Base-by-base conservation (phyloP, 2,113 vertebrate genomes). In the Poecilia latipinna region DNA sequence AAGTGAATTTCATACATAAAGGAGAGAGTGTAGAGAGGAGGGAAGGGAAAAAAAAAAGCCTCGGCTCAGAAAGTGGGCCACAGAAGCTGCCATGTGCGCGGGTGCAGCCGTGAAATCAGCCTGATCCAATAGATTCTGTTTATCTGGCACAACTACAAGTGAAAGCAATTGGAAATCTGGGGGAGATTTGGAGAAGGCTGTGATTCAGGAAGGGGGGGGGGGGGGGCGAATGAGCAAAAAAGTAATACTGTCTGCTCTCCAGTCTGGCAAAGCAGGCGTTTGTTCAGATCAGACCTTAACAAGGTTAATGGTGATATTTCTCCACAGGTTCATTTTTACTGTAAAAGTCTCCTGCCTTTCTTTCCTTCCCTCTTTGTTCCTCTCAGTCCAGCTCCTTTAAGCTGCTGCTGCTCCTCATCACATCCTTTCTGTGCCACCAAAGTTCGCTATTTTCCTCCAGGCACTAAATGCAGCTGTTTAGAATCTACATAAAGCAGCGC, bases 81-180 rank as follows among this genome's bases (percentile, higher is more conserved):
- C 80, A 83, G 87, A 91, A 90, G 90, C 74, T 8, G 89, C 88
- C 91, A 92, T 92, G 89, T 94, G 94, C 91, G 88, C 89, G 88
- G 88, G 91, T 78, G 86, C 90, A 91, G 94, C 90, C 86, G 90
- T 91, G 92, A 94, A 93, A 94, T 93, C 89, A 87, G 90, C 90
- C 91, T 90, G 92, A 93, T 95, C 94, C 91, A 92, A 92, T 95
- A 92, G 93, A 94, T 94, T 94, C 87, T 92, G 93, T 94, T 93
- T 92, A 88, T 93, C 93, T 94, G 93, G 93, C 94, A 90, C 86
- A 60, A 83, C 88, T 88, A 91, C 92, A 91, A 91, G 89, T 86
- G 89, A 91, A 91, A 88, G 89, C 90, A 90, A 90, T 90, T 91
- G 93, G 90, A 92, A 93, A 94, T 93, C 93, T 94, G 92, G 91